Evolutionary conservation across 30 jellyfish, hydroid and myxozoan genomes (phyloP).

Genomic region (Clytia hemisphaerica): DNA sequence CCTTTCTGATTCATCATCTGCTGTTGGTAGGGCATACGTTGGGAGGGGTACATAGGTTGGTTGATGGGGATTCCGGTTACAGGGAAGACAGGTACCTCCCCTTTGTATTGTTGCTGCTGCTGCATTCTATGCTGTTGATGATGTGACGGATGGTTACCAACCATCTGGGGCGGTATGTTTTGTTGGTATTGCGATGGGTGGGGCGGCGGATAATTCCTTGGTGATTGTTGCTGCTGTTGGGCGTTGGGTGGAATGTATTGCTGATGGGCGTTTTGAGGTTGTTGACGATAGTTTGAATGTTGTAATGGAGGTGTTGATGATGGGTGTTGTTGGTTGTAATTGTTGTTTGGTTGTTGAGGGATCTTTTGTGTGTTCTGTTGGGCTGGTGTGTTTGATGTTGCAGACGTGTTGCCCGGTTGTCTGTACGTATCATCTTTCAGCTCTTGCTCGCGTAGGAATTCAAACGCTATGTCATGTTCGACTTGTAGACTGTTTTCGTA

Average conservation of each 20-base stretch:
- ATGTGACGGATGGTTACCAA: too few relatives aligned
- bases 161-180: too few relatives aligned
- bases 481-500: constrained; percentile 18
- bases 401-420: too few relatives aligned
- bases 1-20: background rate
- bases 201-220: too few relatives aligned
- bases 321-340: background rate
- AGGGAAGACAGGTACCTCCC: constrained; percentile 7
- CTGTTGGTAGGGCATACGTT: background rate
- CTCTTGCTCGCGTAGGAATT: constrained; percentile 19
- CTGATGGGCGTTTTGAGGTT: background rate
- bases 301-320: background rate
- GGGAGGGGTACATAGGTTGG: constrained; percentile 3
- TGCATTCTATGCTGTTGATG: constrained; percentile 6
- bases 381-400: too few relatives aligned
- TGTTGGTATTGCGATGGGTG: too few relatives aligned
- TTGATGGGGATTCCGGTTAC: constrained; percentile 13
- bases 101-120: background rate
- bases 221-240: constrained; percentile 6
- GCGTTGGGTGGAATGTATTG: background rate
- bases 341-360: too few relatives aligned
- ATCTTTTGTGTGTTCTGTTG: too few relatives aligned
- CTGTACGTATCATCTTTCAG: background rate
- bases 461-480: constrained; percentile 31
- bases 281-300: background rate